Conservation (phyloP, 2,113 vertebrate genomes). For the Pagrus major region DNA sequence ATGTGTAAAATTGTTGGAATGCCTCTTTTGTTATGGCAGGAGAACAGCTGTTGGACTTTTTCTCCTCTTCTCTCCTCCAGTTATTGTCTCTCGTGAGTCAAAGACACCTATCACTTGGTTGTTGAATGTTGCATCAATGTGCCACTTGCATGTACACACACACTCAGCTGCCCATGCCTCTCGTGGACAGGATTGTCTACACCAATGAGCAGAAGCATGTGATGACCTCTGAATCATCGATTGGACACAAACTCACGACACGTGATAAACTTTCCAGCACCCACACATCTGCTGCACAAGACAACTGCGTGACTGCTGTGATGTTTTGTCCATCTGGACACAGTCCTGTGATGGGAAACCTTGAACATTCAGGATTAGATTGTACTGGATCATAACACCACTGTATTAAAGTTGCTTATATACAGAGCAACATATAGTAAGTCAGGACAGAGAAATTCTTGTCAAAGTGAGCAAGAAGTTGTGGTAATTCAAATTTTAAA, state of each 20-base stretch:
- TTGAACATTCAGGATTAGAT: not conserved
- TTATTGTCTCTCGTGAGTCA: not conserved
- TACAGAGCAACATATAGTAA: not conserved
- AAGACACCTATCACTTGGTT: conserved; percentile 20
- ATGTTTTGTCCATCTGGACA: not conserved
- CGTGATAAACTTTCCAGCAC: conserved; percentile 40
- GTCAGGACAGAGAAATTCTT: not conserved
- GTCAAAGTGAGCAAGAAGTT: not conserved
- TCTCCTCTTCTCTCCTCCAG: not conserved
- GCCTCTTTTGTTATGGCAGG: accelerated
- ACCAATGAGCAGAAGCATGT: conserved; percentile 31
- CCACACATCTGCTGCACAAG: conserved; percentile 44
- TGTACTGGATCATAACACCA: not conserved
- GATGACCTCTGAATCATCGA: conserved; percentile 66
- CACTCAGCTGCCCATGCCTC: not conserved
- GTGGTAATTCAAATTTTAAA: not conserved
- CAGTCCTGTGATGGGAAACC: not conserved
- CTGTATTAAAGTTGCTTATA: not conserved
- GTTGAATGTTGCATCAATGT: conserved; percentile 71
- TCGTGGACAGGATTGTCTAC: not conserved
- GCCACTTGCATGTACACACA: not conserved
- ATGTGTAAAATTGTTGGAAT: not conserved
- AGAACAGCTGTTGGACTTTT: not conserved
- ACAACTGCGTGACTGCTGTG: not conserved
- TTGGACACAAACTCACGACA: conserved; percentile 42